Percentiles rank a stretch among this genome's conserved stretches.
phyloP scores from a whole-genome alignment of 1,140 invertebrate species.

The Leptinotarsa defecta region DNA sequence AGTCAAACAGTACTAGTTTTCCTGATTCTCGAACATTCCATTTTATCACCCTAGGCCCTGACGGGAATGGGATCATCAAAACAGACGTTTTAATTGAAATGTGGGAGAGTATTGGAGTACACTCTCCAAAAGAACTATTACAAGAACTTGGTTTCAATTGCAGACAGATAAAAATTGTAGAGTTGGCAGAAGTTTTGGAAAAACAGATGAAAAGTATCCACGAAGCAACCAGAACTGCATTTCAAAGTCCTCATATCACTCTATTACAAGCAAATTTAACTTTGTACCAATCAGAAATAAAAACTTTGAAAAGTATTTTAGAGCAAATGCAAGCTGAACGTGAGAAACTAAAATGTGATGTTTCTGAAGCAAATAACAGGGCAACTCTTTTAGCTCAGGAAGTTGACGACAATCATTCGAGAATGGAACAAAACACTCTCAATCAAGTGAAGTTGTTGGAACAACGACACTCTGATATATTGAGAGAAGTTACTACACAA shows the following conservation, averaged over 20 bases:
- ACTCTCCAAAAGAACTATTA: slow-evolving; percentile 65
- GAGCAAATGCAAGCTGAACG: slow-evolving; percentile 72
- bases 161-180: slow-evolving; percentile 66
- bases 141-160: slow-evolving; percentile 72
- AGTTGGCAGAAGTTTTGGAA: slow-evolving; percentile 74
- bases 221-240: slow-evolving; percentile 53
- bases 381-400: slow-evolving; percentile 81
- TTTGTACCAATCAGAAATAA: slow-evolving; percentile 66
- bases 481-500: slow-evolving; percentile 71
- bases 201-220: slow-evolving; percentile 69
- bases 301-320: slow-evolving; percentile 61
- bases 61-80: slow-evolving; percentile 52
- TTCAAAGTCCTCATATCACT: slow-evolving; percentile 57
- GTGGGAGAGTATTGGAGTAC: slow-evolving; percentile 73
- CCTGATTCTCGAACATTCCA: slow-evolving; percentile 50
- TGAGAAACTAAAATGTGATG: slow-evolving; percentile 76
- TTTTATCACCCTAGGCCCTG: slow-evolving; percentile 51
- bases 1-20: slow-evolving; percentile 46
- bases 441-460: slow-evolving; percentile 73
- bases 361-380: slow-evolving; percentile 79
- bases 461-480: slow-evolving; percentile 73
- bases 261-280: slow-evolving; percentile 63
- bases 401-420: slow-evolving; percentile 84
- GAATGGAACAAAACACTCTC: slow-evolving; percentile 74
- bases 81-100: slow-evolving; percentile 67